Percentiles rank a stretch among this genome's conserved stretches.
Evolutionary conservation across 1,140 invertebrate species (phyloP).

Genomic region (Papilio xuthus): DNA sequence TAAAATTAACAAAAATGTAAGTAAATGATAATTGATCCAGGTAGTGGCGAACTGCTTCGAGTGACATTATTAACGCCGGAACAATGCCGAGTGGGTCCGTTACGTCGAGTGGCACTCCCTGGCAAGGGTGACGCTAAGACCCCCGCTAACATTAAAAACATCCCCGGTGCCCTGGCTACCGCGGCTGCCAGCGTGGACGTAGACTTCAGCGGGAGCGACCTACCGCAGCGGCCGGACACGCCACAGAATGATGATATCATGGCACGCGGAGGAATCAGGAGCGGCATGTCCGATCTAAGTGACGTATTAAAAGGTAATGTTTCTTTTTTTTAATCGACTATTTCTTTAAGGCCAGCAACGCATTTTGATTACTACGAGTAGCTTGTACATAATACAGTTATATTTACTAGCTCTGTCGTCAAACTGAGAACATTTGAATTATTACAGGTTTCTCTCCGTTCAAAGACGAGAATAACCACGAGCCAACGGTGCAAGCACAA

Average conservation of each 20-base stretch:
- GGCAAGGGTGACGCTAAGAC: slow-evolving; percentile 80
- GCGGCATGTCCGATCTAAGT: slow-evolving; percentile 85
- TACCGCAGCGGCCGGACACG: slow-evolving; percentile 89
- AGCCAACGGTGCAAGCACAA: slow-evolving; percentile 88
- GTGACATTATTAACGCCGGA: slow-evolving; percentile 86
- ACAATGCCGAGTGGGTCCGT: slow-evolving; percentile 83
- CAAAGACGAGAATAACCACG: slow-evolving; percentile 88
- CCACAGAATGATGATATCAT: slow-evolving; percentile 91
- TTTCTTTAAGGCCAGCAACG: background rate
- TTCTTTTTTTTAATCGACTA: background rate
- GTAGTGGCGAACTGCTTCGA: slow-evolving; percentile 82
- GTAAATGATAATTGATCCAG: slow-evolving; percentile 45
- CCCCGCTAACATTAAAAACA: slow-evolving; percentile 75
- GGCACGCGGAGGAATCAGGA: slow-evolving; percentile 84
- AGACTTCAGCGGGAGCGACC: slow-evolving; percentile 90
- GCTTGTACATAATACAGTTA: no score
- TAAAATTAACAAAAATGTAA: background rate
- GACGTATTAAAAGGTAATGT: slow-evolving; percentile 89
- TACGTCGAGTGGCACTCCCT: slow-evolving; percentile 76
- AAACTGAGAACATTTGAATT: background rate
- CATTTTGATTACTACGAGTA: no score
- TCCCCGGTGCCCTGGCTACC: slow-evolving; percentile 86
- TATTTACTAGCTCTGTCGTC: no score
- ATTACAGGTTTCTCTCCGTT: slow-evolving; percentile 79
- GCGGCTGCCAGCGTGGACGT: slow-evolving; percentile 94